Evolutionary conservation across 2,888 invertebrate species (phyloP).

Genomic region (Parapristionchus giblindavisi): DNA sequence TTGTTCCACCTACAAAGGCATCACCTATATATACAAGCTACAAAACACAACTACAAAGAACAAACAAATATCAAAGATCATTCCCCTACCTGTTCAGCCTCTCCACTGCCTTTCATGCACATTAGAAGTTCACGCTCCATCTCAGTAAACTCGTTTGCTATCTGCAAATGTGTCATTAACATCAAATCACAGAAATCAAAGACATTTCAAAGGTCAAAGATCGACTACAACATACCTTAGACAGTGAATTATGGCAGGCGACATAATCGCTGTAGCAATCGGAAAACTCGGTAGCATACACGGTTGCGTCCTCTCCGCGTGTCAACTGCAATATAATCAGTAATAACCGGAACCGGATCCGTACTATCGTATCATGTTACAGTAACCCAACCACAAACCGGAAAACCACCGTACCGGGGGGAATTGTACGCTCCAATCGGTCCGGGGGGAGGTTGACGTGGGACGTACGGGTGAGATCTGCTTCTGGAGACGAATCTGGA

Average conservation of each 20-base stretch:
- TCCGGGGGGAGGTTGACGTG: conserved; percentile 8
- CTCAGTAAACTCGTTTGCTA: conserved; percentile 18
- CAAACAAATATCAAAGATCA: not conserved
- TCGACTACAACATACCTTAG: not conserved
- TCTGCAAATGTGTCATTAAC: not conserved
- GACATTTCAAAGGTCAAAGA: not conserved
- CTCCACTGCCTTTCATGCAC: conserved; percentile 3
- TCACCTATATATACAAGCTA: not conserved
- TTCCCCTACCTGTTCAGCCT: conserved; percentile 11
- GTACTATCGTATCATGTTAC: too few species aligned
- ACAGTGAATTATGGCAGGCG: not conserved
- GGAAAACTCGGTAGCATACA: not conserved
- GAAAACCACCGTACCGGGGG: too few species aligned
- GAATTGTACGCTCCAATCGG: not conserved
- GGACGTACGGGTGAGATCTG: not conserved
- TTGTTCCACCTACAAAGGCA: conserved; percentile 6
- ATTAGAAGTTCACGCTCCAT: conserved; percentile 6
- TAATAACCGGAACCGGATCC: too few species aligned
- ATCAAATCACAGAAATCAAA: too few species aligned
- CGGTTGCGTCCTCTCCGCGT: not conserved
- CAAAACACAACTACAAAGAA: not conserved
- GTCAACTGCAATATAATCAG: not conserved
- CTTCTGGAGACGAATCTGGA: not conserved
- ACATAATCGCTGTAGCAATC: conserved; percentile 13
- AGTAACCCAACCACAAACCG: not conserved